These are phyloP conservation scores for Monoplex corrugatus DNA, from an alignment of 2,888 invertebrate species.

Conservation along the genomic window DNA sequence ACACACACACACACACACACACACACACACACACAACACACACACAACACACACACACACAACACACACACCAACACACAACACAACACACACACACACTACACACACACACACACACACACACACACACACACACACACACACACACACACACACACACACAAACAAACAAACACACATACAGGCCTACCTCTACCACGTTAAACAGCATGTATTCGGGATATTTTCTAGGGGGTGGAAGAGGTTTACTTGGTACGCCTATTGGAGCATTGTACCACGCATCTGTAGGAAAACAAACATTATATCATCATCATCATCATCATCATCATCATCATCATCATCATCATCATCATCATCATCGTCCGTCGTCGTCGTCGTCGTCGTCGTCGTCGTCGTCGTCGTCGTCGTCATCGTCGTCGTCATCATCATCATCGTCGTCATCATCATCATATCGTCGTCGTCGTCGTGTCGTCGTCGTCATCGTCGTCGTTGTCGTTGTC, in stretches of 20 bases:
- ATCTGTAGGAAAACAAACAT: not conserved
- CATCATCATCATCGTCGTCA: not conserved
- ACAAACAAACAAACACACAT: not conserved
- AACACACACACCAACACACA: not conserved
- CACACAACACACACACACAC: not conserved
- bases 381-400: not conserved
- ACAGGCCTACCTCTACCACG: not conserved
- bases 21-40: not conserved
- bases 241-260: not conserved
- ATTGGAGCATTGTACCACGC: not conserved
- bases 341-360: not conserved
- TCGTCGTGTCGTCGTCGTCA: not conserved
- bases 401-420: conserved; percentile 2
- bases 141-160: not conserved
- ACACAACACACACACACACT: not conserved
- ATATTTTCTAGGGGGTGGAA: not conserved
- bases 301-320: not conserved
- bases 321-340: not conserved
- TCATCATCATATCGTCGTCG: not conserved
- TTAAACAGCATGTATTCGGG: conserved; percentile 32
- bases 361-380: not conserved
- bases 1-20: not conserved
- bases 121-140: not conserved
- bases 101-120: conserved; percentile 21
- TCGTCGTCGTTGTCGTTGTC: conserved; percentile 26